Conservation (phyloP, 2,888 invertebrate species). For the Crepidodera aurea region DNA sequence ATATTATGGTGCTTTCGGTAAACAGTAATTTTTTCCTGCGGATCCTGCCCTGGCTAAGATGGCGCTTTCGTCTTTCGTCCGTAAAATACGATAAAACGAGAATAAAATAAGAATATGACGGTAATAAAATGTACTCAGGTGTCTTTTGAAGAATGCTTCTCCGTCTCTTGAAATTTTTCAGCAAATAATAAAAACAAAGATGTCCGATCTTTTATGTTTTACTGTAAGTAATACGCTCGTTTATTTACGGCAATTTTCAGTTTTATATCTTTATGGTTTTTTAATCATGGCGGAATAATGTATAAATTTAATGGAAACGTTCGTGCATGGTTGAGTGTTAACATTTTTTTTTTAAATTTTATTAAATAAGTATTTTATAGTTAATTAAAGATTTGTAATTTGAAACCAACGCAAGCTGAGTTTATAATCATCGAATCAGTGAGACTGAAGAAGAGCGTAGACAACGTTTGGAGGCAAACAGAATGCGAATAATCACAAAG, state of each 20-base stretch:
- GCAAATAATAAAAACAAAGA: conserved; percentile 45
- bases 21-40: no score
- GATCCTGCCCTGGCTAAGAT: conserved; percentile 17
- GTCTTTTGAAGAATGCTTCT: conserved; percentile 49
- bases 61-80: conserved; percentile 44
- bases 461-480: no score
- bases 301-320: conserved; percentile 11
- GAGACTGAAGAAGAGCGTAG: no score
- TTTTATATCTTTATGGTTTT: conserved; percentile 20
- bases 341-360: no score
- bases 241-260: conserved; percentile 18
- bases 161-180: conserved; percentile 38
- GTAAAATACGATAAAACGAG: conserved; percentile 52
- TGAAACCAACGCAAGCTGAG: no score
- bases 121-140: conserved; percentile 55
- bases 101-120: conserved; percentile 56
- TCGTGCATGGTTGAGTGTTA: not conserved
- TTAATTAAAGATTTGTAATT: conserved; percentile 8
- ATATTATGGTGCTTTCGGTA: no score
- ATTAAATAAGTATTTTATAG: not conserved
- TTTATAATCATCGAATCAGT: no score
- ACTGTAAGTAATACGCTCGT: conserved; percentile 15
- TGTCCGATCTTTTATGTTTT: conserved; percentile 29
- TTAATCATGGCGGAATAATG: conserved; percentile 15
- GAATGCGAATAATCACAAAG: no score